Percentiles rank a stretch among this genome's conserved stretches.
phyloP scores from a whole-genome alignment of 2,113 vertebrate genomes.

The Xenopus laevis region DNA sequence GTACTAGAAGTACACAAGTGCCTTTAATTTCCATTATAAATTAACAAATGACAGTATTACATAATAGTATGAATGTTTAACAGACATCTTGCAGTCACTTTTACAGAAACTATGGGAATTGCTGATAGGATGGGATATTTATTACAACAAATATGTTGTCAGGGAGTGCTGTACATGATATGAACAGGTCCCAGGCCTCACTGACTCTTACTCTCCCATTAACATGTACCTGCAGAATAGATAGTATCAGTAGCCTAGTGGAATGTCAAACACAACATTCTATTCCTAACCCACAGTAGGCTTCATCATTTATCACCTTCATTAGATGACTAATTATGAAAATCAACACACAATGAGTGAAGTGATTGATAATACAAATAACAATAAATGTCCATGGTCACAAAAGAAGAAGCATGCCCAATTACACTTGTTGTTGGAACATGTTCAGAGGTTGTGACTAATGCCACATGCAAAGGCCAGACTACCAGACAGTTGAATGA shows the following conservation, averaged over 20 bases:
- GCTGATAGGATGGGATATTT: too few relatives aligned
- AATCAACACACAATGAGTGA: background rate
- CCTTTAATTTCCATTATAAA: too few relatives aligned
- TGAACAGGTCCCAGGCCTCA: too few relatives aligned
- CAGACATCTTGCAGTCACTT: too few relatives aligned
- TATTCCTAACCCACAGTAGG: background rate
- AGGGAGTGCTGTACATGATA: too few relatives aligned
- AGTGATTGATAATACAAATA: slow-evolving; percentile 7
- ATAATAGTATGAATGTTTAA: too few relatives aligned
- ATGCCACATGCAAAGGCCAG: background rate
- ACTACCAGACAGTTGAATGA: background rate
- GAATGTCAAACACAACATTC: background rate
- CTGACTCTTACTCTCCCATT: background rate
- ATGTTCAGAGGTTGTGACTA: background rate
- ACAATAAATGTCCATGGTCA: background rate
- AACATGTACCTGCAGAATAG: background rate
- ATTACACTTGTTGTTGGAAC: background rate
- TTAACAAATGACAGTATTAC: too few relatives aligned
- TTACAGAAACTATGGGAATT: too few relatives aligned
- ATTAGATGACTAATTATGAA: background rate
- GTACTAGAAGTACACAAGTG: too few relatives aligned
- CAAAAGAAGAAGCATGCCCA: background rate
- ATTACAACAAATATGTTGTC: too few relatives aligned
- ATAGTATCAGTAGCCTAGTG: background rate
- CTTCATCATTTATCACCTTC: background rate